Evolutionary conservation across 2,888 invertebrate species (phyloP).

Genomic region (Psylliodes chrysocephalus): DNA sequence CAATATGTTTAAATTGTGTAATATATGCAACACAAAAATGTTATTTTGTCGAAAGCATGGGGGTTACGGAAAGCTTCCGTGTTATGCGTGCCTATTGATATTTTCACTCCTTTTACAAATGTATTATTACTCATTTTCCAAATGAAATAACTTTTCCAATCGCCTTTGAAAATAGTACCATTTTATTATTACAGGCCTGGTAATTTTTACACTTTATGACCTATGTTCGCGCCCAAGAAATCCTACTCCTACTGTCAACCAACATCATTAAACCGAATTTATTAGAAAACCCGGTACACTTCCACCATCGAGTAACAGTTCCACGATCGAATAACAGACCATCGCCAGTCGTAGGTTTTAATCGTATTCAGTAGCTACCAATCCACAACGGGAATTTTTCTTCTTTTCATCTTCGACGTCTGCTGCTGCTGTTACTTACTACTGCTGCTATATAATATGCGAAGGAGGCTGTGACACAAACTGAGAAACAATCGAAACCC

Average conservation of each 20-base stretch:
- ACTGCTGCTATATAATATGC: too few species aligned
- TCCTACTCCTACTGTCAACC: conserved; percentile 12
- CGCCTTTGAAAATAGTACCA: too few species aligned
- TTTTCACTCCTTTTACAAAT: too few species aligned
- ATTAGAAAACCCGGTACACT: conserved; percentile 14
- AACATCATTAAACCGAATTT: conserved; percentile 6
- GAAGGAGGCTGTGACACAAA: conserved; percentile 15
- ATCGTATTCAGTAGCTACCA: conserved; percentile 27
- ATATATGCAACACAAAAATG: too few species aligned
- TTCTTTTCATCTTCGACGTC: conserved; percentile 16
- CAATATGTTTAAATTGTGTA: too few species aligned
- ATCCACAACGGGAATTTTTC: conserved; percentile 17
- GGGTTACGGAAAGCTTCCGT: too few species aligned
- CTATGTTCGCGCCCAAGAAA: not conserved
- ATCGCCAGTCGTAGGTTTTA: conserved; percentile 22
- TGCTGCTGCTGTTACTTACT: conserved; percentile 10
- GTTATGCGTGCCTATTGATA: too few species aligned
- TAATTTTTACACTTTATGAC: not conserved
- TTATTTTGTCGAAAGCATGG: too few species aligned
- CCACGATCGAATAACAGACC: not conserved
- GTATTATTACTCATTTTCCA: too few species aligned
- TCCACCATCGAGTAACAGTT: conserved; percentile 3
- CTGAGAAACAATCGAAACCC: conserved; percentile 26
- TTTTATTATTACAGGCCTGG: too few species aligned
- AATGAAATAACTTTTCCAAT: too few species aligned